A percentile compares a stretch with the other conserved stretches of the same genome.
phyloP scores from a whole-genome alignment of 1,140 invertebrate species.

The Acromyrmex echinatior region DNA sequence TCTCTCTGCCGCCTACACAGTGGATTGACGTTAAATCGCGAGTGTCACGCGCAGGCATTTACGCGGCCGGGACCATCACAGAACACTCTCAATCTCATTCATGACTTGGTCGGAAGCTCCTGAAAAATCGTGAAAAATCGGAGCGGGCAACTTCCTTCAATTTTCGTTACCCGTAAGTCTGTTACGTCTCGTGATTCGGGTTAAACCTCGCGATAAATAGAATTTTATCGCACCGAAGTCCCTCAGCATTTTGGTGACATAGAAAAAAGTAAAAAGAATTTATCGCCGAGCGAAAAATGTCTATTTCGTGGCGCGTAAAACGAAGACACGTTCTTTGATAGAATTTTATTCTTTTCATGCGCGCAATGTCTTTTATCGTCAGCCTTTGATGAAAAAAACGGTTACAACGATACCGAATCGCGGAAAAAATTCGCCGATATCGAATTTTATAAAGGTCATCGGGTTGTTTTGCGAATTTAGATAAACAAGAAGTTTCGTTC shows the following conservation, averaged over 20 bases:
- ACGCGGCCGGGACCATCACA: conserved; percentile 2
- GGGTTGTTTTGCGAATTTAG: conserved; percentile 13
- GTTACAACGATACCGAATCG: background rate
- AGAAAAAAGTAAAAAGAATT: background rate
- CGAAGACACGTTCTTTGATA: background rate
- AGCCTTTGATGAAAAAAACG: conserved; percentile 4
- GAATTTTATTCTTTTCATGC: conserved; percentile 27
- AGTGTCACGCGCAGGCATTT: conserved; percentile 41
- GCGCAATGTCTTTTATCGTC: conserved; percentile 10
- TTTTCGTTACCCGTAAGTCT: conserved; percentile 64
- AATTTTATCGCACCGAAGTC: conserved; percentile 17
- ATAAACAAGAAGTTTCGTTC: background rate
- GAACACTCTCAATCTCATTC: conserved; percentile 58
- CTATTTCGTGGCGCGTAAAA: background rate
- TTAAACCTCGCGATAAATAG: conserved; percentile 23
- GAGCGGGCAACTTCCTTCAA: conserved; percentile 62
- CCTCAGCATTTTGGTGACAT: background rate
- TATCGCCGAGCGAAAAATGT: background rate
- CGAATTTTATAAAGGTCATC: conserved; percentile 17
- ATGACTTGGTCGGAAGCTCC: conserved; percentile 16
- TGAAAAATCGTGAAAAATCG: conserved; percentile 62
- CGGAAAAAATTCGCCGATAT: conserved; percentile 26
- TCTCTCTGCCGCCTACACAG: background rate
- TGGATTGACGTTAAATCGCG: conserved; percentile 53
- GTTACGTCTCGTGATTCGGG: background rate